These are phyloP conservation scores for Lagorchestes hirsutus DNA, from an alignment of 2,797 vertebrate species.

Conservation along the genomic window DNA sequence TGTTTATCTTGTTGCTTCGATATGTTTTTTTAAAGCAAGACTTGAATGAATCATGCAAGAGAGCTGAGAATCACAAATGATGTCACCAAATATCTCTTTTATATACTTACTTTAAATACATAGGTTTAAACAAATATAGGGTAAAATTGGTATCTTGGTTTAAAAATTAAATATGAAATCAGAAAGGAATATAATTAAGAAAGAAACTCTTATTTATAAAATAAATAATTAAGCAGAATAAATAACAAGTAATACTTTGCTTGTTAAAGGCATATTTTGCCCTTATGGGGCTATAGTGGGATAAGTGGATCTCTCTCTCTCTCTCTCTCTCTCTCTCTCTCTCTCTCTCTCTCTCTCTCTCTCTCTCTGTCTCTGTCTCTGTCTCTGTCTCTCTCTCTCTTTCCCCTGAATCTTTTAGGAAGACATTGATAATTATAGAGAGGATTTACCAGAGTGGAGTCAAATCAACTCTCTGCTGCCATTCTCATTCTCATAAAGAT, in stretches of 20 bases:
- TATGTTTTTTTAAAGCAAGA: constrained; percentile 55
- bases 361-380: background rate
- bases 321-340: no score
- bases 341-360: background rate
- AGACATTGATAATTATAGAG: background rate
- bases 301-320: background rate
- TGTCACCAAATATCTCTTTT: background rate
- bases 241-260: background rate
- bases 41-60: constrained; percentile 72
- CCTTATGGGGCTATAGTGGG: background rate
- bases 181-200: background rate
- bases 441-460: background rate
- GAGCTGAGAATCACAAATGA: constrained; percentile 6
- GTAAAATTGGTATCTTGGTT: background rate
- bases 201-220: background rate
- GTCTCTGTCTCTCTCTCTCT: background rate
- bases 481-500: background rate
- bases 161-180: background rate
- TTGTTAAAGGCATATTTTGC: background rate
- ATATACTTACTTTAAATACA: background rate
- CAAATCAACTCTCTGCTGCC: background rate
- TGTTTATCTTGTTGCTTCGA: constrained; percentile 58
- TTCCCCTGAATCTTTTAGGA: background rate
- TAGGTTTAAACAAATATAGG: background rate
- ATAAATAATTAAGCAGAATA: background rate